Evolutionary conservation across 2,797 vertebrate genomes (phyloP).

Genomic region (Lateolabrax maculatus): DNA sequence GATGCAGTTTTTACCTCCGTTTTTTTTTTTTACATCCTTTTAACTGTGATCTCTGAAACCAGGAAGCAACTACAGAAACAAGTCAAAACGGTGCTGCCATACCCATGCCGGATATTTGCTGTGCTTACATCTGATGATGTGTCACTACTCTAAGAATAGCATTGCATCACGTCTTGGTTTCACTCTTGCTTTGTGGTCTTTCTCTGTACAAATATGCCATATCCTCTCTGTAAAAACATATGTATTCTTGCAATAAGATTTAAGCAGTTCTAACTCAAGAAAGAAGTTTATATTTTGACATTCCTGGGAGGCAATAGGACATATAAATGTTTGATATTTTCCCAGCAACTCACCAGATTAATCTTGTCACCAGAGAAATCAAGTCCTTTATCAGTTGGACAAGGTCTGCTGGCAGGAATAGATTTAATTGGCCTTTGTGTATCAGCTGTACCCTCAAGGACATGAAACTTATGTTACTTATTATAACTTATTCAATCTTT

Average conservation of each 20-base stretch:
- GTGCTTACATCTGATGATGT: conserved; percentile 25
- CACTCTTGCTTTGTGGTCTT: conserved; percentile 15
- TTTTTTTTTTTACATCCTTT: conserved; percentile 23
- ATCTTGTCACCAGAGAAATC: not conserved
- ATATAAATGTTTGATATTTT: conserved; percentile 1
- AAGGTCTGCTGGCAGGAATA: conserved; percentile 7
- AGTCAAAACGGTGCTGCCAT: conserved; percentile 41
- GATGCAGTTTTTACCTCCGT: conserved; percentile 27
- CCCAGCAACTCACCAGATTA: not conserved
- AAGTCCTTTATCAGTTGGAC: not conserved
- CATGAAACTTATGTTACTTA: conserved; percentile 1
- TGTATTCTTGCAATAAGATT: not conserved
- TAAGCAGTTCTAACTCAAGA: not conserved
- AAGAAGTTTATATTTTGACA: too few species aligned
- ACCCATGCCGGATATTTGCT: conserved; percentile 42
- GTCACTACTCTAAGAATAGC: conserved; percentile 42
- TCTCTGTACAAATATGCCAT: not conserved
- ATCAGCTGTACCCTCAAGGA: not conserved
- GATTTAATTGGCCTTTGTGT: not conserved
- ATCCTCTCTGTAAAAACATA: not conserved
- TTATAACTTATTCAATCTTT: conserved; percentile 6
- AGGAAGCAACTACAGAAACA: conserved; percentile 44
- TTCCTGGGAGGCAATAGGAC: not conserved
- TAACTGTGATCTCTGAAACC: conserved; percentile 47
- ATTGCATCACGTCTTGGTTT: conserved; percentile 32